A percentile compares a stretch with the other conserved stretches of the same genome.
Conservation (phyloP, 2,797 vertebrate genomes). For the Fratercula arctica region DNA sequence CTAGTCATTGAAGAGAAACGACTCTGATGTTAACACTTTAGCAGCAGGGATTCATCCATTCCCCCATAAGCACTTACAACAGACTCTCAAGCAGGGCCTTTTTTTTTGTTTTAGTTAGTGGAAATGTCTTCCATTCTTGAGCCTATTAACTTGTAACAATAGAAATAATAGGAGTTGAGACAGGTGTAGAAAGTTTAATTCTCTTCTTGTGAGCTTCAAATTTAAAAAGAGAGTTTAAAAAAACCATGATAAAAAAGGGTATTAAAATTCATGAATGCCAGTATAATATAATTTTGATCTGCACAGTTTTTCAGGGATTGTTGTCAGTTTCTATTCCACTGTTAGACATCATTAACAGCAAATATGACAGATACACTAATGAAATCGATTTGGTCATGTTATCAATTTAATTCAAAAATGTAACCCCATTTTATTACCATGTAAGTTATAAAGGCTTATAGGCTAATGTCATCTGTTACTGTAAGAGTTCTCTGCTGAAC, state of each 20-base stretch:
- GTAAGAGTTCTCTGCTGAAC: not conserved
- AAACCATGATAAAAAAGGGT: slow-evolving; percentile 13
- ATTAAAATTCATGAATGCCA: slow-evolving; percentile 60
- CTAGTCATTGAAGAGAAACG: slow-evolving; percentile 21
- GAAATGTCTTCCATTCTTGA: slow-evolving; percentile 41
- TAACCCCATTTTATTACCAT: slow-evolving; percentile 32
- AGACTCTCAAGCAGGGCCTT: not conserved
- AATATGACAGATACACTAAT: slow-evolving; percentile 66
- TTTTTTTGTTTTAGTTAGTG: slow-evolving; percentile 43
- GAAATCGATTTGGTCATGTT: slow-evolving; percentile 67
- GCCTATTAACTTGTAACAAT: slow-evolving; percentile 55
- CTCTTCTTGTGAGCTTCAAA: slow-evolving; percentile 34
- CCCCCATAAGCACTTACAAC: slow-evolving; percentile 9
- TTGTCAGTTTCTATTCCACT: slow-evolving; percentile 56
- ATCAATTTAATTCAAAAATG: slow-evolving; percentile 59
- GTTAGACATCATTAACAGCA: slow-evolving; percentile 55
- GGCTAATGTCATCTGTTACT: slow-evolving; percentile 19
- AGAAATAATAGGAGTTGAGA: slow-evolving; percentile 35
- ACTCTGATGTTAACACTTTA: slow-evolving; percentile 19
- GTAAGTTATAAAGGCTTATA: not conserved
- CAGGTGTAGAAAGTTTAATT: slow-evolving; percentile 46
- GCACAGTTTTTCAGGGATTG: slow-evolving; percentile 48
- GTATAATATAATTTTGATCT: slow-evolving; percentile 38
- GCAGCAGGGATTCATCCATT: not conserved
- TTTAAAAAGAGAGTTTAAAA: slow-evolving; percentile 51